A percentile compares a stretch with the other conserved stretches of the same genome.
Conservation (phyloP, 2,113 vertebrate genomes). For the Microcebus ravelobensis region DNA sequence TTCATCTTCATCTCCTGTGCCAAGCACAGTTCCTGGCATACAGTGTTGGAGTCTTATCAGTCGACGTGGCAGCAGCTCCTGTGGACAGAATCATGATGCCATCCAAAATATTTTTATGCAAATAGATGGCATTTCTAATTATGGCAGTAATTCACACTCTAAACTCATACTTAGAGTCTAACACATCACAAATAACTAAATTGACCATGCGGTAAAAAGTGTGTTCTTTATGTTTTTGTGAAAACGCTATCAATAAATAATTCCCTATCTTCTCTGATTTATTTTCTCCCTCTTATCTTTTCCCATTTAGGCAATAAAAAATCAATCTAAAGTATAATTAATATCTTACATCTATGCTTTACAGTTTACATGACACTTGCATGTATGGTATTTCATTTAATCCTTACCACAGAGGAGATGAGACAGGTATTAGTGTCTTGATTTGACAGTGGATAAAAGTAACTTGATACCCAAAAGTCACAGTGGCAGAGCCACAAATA, state of each 20-base stretch:
- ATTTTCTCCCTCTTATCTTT: background rate
- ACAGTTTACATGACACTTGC: background rate
- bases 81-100: background rate
- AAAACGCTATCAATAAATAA: slow-evolving; percentile 26
- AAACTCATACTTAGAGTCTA: slow-evolving; percentile 17
- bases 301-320: background rate
- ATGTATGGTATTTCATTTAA: background rate
- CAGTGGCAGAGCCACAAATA: background rate
- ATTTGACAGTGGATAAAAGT: background rate
- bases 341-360: background rate
- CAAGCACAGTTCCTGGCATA: background rate
- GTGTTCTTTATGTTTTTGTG: slow-evolving; percentile 6
- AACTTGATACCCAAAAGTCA: background rate
- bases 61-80: background rate
- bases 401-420: background rate
- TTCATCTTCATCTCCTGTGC: background rate
- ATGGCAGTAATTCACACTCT: background rate
- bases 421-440: background rate
- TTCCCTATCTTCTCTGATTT: background rate
- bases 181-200: slow-evolving; percentile 18
- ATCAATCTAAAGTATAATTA: background rate
- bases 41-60: background rate
- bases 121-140: slow-evolving; percentile 44
- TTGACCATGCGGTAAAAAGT: background rate
- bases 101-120: slow-evolving; percentile 34